Conservation (phyloP, 2,113 vertebrate genomes). For the Phrynosoma blainvillii region DNA sequence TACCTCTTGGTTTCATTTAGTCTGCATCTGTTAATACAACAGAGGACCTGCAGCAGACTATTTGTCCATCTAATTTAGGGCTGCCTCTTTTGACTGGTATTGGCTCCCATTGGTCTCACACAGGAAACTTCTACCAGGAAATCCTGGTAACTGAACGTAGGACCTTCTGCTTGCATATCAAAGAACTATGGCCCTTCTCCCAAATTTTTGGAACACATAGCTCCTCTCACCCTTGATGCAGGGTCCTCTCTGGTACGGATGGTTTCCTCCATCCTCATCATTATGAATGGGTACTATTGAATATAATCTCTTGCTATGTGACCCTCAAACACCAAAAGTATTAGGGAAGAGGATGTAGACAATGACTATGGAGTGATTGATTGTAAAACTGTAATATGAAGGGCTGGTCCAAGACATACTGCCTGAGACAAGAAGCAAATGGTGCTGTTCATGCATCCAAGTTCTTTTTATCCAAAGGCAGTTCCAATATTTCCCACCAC, state of each 20-base stretch:
- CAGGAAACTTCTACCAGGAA: neutral
- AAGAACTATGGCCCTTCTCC: neutral
- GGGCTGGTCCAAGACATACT: neutral
- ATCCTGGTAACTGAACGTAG: neutral
- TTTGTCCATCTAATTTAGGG: neutral
- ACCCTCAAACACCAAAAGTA: neutral
- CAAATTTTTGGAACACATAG: neutral
- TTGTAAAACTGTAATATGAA: no score
- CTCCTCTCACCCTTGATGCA: neutral
- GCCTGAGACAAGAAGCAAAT: neutral
- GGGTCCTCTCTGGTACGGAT: neutral
- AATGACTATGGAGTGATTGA: neutral
- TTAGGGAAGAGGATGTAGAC: neutral
- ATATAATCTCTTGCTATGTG: neutral
- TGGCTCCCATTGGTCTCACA: no score
- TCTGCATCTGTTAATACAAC: neutral
- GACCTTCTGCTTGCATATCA: neutral
- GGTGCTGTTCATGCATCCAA: neutral
- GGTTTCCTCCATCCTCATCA: neutral
- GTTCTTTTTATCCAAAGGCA: neutral
- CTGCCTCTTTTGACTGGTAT: neutral
- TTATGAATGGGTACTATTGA: neutral
- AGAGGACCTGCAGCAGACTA: no score
- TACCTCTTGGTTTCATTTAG: neutral
- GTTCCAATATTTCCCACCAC: no score